Percentiles rank a stretch among this genome's conserved stretches.
These are phyloP conservation scores for Cryptotis parvus DNA, from an alignment of 2,113 vertebrate genomes.

Conservation along the genomic window DNA sequence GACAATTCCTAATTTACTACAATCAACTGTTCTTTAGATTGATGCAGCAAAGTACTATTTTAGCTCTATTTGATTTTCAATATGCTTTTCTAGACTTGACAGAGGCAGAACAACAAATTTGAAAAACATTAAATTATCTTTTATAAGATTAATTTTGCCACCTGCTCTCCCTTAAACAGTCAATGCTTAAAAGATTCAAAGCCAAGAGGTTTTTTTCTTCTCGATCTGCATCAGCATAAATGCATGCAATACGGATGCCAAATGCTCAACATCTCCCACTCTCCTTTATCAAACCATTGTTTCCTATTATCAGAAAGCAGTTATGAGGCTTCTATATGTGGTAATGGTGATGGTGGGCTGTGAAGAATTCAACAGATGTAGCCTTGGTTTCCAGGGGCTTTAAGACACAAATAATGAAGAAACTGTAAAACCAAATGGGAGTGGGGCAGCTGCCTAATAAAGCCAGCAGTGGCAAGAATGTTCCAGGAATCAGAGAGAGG, in stretches of 20 bases:
- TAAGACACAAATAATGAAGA: constrained; percentile 29
- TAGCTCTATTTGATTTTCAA: constrained; percentile 66
- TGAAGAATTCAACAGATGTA: constrained; percentile 69
- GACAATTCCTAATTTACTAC: constrained; percentile 67
- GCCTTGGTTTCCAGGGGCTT: constrained; percentile 21
- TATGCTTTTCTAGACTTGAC: constrained; percentile 65
- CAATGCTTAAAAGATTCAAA: constrained; percentile 65
- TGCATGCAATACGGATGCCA: constrained; percentile 16
- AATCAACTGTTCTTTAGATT: constrained; percentile 44
- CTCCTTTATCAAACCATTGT: constrained; percentile 62
- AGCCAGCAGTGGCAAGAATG: constrained; percentile 30
- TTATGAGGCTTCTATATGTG: constrained; percentile 40
- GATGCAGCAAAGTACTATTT: constrained; percentile 54
- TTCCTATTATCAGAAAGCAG: constrained; percentile 64
- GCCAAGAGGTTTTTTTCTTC: constrained; percentile 51
- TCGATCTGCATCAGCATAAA: constrained; percentile 59
- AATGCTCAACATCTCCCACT: constrained; percentile 58
- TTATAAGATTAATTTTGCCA: constrained; percentile 69
- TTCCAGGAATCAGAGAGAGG: constrained; percentile 42
- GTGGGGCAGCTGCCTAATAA: constrained; percentile 19
- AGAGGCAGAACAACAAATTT: constrained; percentile 66
- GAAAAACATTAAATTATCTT: constrained; percentile 72
- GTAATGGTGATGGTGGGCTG: constrained; percentile 55
- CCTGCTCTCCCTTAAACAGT: constrained; percentile 56
- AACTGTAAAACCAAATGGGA: constrained; percentile 53